Percentiles rank a stretch among this genome's conserved stretches.
Conservation (phyloP, 2,888 invertebrate species). For the Phortica magna region DNA sequence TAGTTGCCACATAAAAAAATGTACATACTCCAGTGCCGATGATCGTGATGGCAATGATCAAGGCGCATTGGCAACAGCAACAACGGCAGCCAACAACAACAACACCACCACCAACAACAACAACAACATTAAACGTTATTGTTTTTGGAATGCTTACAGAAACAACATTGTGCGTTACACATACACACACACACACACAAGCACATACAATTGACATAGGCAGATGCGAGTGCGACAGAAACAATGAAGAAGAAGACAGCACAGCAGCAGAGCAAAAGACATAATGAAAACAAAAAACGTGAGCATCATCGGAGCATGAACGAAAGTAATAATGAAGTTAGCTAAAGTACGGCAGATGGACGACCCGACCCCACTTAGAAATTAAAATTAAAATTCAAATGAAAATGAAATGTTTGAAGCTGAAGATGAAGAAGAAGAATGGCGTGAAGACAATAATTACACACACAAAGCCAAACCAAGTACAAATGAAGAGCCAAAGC, state of each 20-base stretch:
- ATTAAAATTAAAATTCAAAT: not conserved
- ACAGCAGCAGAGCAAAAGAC: not conserved
- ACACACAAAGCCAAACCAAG: not conserved
- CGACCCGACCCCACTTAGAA: not conserved
- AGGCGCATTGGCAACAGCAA: slow-evolving; percentile 11
- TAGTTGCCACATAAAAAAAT: slow-evolving; percentile 18
- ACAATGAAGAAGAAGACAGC: not conserved
- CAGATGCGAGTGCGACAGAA: not conserved
- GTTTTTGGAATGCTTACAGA: not conserved
- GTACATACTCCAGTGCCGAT: slow-evolving; percentile 30
- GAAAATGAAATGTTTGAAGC: not conserved
- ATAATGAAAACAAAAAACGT: slow-evolving; percentile 24
- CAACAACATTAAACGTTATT: not conserved
- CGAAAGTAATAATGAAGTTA: slow-evolving; percentile 3
- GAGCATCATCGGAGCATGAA: slow-evolving; percentile 16
- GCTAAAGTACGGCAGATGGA: slow-evolving; percentile 2
- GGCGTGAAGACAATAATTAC: slow-evolving; percentile 17
- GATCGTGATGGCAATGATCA: slow-evolving; percentile 48
- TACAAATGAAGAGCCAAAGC: not conserved
- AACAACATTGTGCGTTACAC: not conserved
- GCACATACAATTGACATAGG: too few species aligned
- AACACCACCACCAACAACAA: not conserved
- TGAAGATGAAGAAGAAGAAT: slow-evolving; percentile 20
- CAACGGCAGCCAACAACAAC: slow-evolving; percentile 5
- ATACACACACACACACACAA: not conserved